Base-by-base conservation (phyloP, 2,888 invertebrate species). In the Pasiphila rectangulata region DNA sequence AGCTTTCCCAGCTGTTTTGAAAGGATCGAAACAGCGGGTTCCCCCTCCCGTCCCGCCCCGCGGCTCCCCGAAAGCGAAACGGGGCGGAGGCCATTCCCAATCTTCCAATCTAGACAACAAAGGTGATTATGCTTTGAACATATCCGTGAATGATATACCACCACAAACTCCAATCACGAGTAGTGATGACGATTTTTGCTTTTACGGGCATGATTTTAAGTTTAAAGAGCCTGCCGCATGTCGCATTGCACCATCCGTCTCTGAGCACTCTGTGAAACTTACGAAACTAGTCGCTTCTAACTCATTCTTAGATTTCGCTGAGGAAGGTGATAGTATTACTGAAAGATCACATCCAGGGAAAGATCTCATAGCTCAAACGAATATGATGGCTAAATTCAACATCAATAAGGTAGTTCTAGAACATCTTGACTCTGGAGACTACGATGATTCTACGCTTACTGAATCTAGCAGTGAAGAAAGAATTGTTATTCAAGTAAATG, bases 41-140 rank as follows among this genome's bases (percentile, higher is more conserved):
- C 96, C 96, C 27, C 96, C 96, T 42, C 96, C 96, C 13, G 96
- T 96, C 39, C 96, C 96, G 42, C 96, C 96, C 2, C 90, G 96
- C 65, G 95, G 95, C 46, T 94, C 94, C 16, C 94, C 94, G 29
- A 93, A 93, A 76, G 81, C 89, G 47, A 91, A 91, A 78, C 84
- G 91, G 23, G 90, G 90, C 27, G 87, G 85, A 35, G 86, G 79
- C 46, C 65, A 74, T 51, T 81, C 86, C 4, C 84, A 81, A 61
- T 64, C 82, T 6, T 81, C 83, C 44, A 75, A 75, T 63, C 59
- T 83, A 60, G 87, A 87, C 37, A 77, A 72, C 3, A 88, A 88
- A 89, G 89, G 89, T 89, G 89, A 89, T 57, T 87, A 84, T 80
- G 67, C 67, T 64, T 67, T 85, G 67, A 75, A 64, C 67, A 75